Evolutionary conservation across 2,113 vertebrate genomes (phyloP).

Genomic region (Platycercus adscitus): DNA sequence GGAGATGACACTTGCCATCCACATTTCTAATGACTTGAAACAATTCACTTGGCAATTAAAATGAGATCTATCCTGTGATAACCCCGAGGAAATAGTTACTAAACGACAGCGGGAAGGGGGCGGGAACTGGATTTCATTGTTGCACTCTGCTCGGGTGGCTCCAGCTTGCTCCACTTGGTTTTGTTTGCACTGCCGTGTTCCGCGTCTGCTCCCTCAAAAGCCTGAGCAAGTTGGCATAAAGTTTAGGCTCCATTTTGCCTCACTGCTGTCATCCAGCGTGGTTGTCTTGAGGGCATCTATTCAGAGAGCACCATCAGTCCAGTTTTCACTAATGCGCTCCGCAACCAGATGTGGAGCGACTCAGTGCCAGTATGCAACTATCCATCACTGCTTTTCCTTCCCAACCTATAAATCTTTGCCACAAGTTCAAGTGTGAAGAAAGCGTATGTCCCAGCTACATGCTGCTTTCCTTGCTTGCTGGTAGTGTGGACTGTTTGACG

Average conservation of each 20-base stretch:
- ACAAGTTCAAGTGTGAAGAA: background rate
- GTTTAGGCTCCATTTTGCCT: background rate
- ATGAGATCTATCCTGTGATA: constrained; percentile 19
- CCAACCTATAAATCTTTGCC: background rate
- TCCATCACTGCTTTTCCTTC: background rate
- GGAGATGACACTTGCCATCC: constrained; percentile 52
- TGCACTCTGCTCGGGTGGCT: background rate
- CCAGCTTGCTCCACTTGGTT: background rate
- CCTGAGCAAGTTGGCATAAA: background rate
- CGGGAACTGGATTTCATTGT: background rate
- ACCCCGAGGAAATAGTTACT: constrained; percentile 1
- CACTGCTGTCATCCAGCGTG: background rate
- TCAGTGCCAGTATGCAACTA: background rate
- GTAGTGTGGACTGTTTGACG: background rate
- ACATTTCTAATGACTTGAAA: background rate
- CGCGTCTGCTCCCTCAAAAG: constrained; percentile 34
- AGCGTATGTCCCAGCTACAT: background rate
- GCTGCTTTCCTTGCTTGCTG: background rate
- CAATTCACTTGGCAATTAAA: background rate
- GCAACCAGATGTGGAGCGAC: fast-evolving
- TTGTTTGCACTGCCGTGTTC: background rate
- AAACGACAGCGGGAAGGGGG: background rate
- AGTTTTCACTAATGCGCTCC: background rate
- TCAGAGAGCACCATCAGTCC: background rate
- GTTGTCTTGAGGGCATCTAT: background rate